Evolutionary conservation across 2,797 vertebrate species (phyloP), one percentile per base, ranked within the genome.

Genomic region (Betta splendens): DNA sequence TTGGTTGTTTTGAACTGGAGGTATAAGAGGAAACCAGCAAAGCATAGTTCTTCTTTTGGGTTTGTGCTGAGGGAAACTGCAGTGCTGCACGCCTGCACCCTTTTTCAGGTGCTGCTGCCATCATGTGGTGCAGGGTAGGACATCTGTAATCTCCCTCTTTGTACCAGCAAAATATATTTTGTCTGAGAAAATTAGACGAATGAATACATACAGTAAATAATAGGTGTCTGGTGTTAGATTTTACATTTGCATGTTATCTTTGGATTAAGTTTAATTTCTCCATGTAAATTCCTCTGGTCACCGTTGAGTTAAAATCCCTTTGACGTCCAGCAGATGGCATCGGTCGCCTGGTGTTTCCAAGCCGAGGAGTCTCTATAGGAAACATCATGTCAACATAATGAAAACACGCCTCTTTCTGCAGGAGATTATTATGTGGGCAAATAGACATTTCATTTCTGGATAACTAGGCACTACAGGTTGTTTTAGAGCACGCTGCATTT

Each of bases 261-360:
- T 40, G 0, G 50, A 10, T 7, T 8, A n/a, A 9, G 9, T 29
- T 1, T 5, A 4, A 5, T 15, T 15, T 15, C n/a, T 42, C n/a
- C 51, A 5, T 6, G 22, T 13, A 6, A 28, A 55, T 23, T 45
- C 44, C 1, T 47, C 39, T 20, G 29, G 26, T 22, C 3, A 5
- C 7, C 38, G 15, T 26, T 48, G 12, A 18, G 37, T 17, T 18
- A 28, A 21, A 4, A 32, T 51, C 9, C 54, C 49, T 18, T 36
- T 5, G 18, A 2, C 37, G 32, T 50, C 88, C 91, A 87, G 81
- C 77, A 87, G 90, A 82, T 72, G 91, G 89, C 83, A 83, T 52
- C 81, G 85, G 68, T 55, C 42, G 63, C 70, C 73, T 71, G 62
- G 83, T 80, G 72, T 74, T 75, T 65, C 26, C 26, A 16, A 51